Conservation (phyloP, 2,888 invertebrate genomes). For the Entomobrya multifasciata region DNA sequence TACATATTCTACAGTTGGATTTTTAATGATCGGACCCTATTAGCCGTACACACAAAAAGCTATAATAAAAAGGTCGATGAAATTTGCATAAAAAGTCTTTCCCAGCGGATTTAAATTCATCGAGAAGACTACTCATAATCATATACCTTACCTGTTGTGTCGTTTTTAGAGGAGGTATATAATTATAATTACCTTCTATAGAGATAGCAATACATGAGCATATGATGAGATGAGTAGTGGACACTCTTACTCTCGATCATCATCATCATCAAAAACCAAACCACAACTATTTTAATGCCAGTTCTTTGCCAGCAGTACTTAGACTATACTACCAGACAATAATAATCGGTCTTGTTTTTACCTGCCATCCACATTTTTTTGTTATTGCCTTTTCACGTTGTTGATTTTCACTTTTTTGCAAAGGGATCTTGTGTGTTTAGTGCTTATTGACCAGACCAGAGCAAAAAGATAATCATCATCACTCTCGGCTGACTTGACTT, state of each 20-base stretch:
- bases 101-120: too few species aligned
- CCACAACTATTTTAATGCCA: conserved; percentile 40
- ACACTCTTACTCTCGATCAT: neutral
- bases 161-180: neutral
- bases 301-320: neutral
- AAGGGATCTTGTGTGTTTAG: neutral
- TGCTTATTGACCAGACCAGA: too few species aligned
- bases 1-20: neutral
- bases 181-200: conserved; percentile 10
- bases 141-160: neutral
- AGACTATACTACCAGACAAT: neutral
- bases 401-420: conserved; percentile 14
- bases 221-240: neutral
- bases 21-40: conserved; percentile 52
- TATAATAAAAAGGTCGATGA: conserved; percentile 48
- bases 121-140: too few species aligned
- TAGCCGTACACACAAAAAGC: conserved; percentile 37
- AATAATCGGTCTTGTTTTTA: conserved; percentile 9
- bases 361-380: conserved; percentile 21
- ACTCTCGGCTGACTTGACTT: neutral
- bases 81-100: conserved; percentile 51
- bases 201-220: conserved; percentile 17
- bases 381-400: conserved; percentile 44
- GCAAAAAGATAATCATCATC: neutral
- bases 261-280: conserved; percentile 2